Base-by-base conservation (phyloP, 2,888 invertebrate genomes). In the Lycaena phlaeas region DNA sequence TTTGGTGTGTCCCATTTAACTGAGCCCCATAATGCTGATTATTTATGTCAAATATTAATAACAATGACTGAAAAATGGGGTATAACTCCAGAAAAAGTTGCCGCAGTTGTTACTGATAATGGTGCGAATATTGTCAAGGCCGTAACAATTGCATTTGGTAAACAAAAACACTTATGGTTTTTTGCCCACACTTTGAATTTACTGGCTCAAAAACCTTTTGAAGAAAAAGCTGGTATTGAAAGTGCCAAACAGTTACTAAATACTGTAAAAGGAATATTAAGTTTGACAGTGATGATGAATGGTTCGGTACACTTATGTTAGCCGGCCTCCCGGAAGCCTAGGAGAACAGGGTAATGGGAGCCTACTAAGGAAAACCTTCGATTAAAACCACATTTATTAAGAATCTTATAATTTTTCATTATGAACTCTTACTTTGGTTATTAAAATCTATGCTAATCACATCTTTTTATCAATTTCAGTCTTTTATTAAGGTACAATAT, bases 31-130 rank as follows among this genome's bases (percentile, higher is more conserved):
- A 7, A 18, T 18, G 38, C 50, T 1, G 46, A 43, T 2, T 54
- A 57, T 38, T 52, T 58, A 9, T 45, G 45, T 2, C 4, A 45
- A 14, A 50, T 51, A 38, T 27, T 60, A n/a, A 14, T n/a, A 10
- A 25, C 27, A 14, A 14, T 49, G 14, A 40, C 41, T 1, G 46
- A 47, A 7, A 44, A 45, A 17, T 53, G 37, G 30, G 25, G 14
- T 2, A 14, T 56, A 4, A 4, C 5, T 7, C 47, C 17, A 14
- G 15, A 45, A 3, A 58, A 57, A 53, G 40, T 50, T 7, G 53
- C 52, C 36, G 56, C 59, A 39, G 39, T 44, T 4, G 44, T 61
- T 1, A 52, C 47, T 2, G 58, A 64, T 34, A 64, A 59, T 46
- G 58, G 54, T 1, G 17, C 52, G 2, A 57, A 59, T 42, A 48